phyloP scores from a whole-genome alignment of 2,888 invertebrate genomes.

The Anagyrus pseudococci region DNA sequence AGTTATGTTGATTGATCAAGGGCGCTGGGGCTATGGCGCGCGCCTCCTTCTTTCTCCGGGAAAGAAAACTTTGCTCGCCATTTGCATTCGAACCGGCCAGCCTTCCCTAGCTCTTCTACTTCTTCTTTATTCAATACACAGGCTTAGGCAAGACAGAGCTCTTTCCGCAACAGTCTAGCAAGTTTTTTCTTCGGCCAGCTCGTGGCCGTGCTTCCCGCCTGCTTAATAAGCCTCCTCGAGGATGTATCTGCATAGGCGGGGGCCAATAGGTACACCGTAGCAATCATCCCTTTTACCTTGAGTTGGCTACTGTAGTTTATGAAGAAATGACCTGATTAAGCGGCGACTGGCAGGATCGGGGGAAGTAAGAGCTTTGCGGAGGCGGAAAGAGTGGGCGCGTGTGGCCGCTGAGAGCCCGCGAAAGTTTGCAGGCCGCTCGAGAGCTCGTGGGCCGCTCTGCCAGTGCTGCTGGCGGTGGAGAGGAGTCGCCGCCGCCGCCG shows the following conservation, averaged over 20 bases:
- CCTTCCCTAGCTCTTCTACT: neutral
- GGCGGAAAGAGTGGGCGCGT: neutral
- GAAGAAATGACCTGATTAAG: neutral
- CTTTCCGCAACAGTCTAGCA: too few species aligned
- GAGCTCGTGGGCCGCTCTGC: too few species aligned
- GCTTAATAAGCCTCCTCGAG: too few species aligned
- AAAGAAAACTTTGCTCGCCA: neutral
- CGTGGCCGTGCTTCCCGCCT: too few species aligned
- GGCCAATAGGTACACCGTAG: too few species aligned
- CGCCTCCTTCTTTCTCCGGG: neutral
- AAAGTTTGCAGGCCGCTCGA: neutral
- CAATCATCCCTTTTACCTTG: neutral
- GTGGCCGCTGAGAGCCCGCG: neutral
- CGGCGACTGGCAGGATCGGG: neutral
- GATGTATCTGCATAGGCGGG: neutral
- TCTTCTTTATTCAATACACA: neutral
- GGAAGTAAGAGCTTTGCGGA: neutral
- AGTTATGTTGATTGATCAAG: neutral
- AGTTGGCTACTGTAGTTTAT: neutral
- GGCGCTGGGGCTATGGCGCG: neutral
- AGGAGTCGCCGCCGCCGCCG: neutral
- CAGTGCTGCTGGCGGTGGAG: too few species aligned
- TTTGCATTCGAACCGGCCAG: neutral
- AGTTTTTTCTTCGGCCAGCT: too few species aligned
- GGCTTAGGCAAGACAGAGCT: neutral